Base-by-base conservation (phyloP, 2,113 vertebrate species). In the Larimichthys polyactis region DNA sequence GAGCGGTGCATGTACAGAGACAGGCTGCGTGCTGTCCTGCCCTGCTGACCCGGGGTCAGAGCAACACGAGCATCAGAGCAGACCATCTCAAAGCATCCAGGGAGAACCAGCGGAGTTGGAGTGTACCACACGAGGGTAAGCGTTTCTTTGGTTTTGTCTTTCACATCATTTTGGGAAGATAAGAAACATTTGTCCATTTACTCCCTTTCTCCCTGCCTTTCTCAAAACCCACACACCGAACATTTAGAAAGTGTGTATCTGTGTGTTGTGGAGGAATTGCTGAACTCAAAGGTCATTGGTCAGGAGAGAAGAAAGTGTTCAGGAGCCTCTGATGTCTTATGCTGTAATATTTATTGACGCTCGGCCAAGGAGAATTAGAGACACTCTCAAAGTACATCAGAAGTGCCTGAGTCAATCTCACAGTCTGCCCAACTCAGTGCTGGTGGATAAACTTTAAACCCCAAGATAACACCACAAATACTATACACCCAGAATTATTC, bases 21-120 rank as follows among this genome's bases (percentile, higher is more conserved):
- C 49, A 4, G 46, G 36, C 17, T 3, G 5, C 22, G 72, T 74
- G 62, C 71, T 55, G 36, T 71, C 20, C 54, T 48, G 71, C 78
- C 52, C 36, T 64, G 15, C 80, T 82, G 88, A 87, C 84, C 88
- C 60, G 5, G 72, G 81, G 67, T 22, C 86, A 84, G 69, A 40
- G 17, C 83, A 24, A 20, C 75, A 40, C 19, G 20, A 6, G 11
- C 55, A 4, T 4, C 64, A 11, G 64, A 65, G 19, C 15, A 24
- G 32, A 27, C 60, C 71, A 24, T 19, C 68, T 40, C 74, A 58
- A 11, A 72, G 14, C 17, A 12, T n/a, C 3, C 48, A 32, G 59
- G 80, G 22, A 69, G 60, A 69, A 12, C 32, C 32, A n/a, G 24
- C 6, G 4, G 64, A 71, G 22, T 27, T 54, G 40, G 55, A 79